Evolutionary conservation across 2,113 vertebrate species (phyloP).

Genomic region (Ia io): DNA sequence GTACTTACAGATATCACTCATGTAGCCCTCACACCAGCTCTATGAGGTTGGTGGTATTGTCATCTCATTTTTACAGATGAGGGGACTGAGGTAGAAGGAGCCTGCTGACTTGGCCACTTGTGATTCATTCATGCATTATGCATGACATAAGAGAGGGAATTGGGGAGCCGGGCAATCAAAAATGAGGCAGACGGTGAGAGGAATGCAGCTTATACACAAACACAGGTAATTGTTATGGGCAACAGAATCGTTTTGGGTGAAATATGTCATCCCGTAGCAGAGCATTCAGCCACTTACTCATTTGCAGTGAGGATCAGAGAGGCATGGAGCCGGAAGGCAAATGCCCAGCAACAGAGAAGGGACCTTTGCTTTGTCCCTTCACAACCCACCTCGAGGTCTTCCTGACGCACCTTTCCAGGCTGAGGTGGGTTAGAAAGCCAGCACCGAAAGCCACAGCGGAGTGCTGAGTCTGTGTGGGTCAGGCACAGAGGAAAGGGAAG

Average conservation of each 20-base stretch:
- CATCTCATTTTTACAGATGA: neutral
- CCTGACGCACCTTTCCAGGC: neutral
- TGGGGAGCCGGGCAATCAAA: neutral
- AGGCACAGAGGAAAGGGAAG: neutral
- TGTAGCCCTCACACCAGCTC: neutral
- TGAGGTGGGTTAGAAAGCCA: neutral
- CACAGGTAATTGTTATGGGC: constrained; percentile 42
- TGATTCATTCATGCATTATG: constrained; percentile 15
- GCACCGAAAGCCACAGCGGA: neutral
- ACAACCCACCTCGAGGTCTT: neutral
- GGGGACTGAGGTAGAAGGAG: neutral
- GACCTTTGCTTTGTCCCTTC: neutral
- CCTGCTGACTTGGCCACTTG: constrained; percentile 37
- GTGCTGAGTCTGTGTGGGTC: neutral
- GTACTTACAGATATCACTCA: neutral
- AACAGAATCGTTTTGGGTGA: constrained; percentile 6
- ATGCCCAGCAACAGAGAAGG: neutral
- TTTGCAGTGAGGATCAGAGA: neutral
- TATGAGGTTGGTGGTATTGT: neutral
- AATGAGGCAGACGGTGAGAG: constrained; percentile 10
- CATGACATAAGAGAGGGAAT: constrained; percentile 11
- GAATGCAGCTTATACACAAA: constrained; percentile 5
- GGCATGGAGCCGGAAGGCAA: neutral
- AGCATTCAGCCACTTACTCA: constrained; percentile 33
- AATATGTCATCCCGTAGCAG: constrained; percentile 1